These are phyloP conservation scores for Trogon surrucura DNA, from an alignment of 2,113 vertebrate species.

Conservation along the genomic window DNA sequence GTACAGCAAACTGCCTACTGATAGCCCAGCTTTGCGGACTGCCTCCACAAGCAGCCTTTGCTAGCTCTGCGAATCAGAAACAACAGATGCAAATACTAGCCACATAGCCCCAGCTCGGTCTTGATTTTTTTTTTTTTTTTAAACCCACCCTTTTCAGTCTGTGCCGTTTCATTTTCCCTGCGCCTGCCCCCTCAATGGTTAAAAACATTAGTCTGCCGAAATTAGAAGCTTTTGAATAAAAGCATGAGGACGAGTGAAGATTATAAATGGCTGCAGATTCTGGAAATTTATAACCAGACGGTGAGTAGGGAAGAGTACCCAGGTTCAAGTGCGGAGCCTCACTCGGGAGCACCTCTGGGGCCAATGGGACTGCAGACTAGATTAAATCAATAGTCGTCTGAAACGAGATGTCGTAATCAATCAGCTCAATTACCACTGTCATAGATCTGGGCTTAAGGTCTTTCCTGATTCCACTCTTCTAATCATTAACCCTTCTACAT, in stretches of 20 bases:
- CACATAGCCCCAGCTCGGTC: conserved; percentile 17
- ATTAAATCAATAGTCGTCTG: conserved; percentile 83
- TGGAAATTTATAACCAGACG: conserved; percentile 54
- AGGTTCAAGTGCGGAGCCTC: conserved; percentile 75
- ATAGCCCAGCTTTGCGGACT: conserved; percentile 52
- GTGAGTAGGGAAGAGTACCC: conserved; percentile 38
- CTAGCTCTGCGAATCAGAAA: conserved; percentile 62
- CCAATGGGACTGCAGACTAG: conserved; percentile 74
- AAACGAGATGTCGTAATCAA: conserved; percentile 82
- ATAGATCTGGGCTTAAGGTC: conserved; percentile 69
- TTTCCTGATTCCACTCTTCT: conserved; percentile 62
- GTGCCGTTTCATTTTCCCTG: background rate
- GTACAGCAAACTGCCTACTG: conserved; percentile 70
- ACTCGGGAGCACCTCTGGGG: conserved; percentile 54
- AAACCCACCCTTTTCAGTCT: background rate
- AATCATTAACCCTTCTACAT: conserved; percentile 66
- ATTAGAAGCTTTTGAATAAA: conserved; percentile 41
- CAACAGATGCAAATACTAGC: conserved; percentile 64
- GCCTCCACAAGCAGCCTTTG: conserved; percentile 38
- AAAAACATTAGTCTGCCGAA: conserved; percentile 29
- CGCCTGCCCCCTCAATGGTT: background rate
- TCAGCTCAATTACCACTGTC: conserved; percentile 79
- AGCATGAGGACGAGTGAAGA: background rate
- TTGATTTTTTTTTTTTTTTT: background rate
- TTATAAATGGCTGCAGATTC: conserved; percentile 45